Base-by-base conservation (phyloP, 2,797 vertebrate species). In the Phoxinus dragarum region DNA sequence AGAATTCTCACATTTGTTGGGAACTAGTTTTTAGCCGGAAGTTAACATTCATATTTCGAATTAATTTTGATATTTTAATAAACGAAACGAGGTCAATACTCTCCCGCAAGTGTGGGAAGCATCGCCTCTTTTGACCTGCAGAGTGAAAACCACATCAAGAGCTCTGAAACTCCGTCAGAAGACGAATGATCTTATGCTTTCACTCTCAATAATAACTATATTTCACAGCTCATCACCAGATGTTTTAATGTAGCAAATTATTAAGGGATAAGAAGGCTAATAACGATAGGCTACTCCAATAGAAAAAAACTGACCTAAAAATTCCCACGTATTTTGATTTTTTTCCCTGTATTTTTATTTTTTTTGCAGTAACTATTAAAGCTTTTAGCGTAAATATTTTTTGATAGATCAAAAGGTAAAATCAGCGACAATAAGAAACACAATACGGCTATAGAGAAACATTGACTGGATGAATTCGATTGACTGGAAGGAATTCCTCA, bases 91-190 rank as follows among this genome's bases (percentile, higher is more conserved):
- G 68, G 84, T 85, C 68, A 80, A 52, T 73, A 5, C 31, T 80
- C 52, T 85, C 68, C 68, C 76, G 68, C 76, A 49, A 85, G 83
- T 85, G 76, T 79, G 83, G 83, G 40, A 85, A 85, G 68, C 76
- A 52, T 85, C n/a, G 76, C 21, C 31, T 80, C 54, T 73, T 73
- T 42, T 85, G 52, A 85, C 67, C 84, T 80, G 56, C 69, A 47
- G 40, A 85, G 31, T 73, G 31, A 85, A 80, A 85, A 73, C 84
- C 84, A 85, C 84, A 85, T 79, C 54, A 80, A 85, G 40, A 47
- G 38, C 66, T 78, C 40, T 79, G 84, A 85, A 85, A 85, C 84
- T 80, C 19, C 66, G 79, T 47, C 73, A 77, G 83, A 79, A 52
- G 52, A 40, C 83, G 75, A 23, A 59, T 49, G 67, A 85, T 73